Conservation (phyloP, 2,113 vertebrate genomes). For the Albula glossodonta region DNA sequence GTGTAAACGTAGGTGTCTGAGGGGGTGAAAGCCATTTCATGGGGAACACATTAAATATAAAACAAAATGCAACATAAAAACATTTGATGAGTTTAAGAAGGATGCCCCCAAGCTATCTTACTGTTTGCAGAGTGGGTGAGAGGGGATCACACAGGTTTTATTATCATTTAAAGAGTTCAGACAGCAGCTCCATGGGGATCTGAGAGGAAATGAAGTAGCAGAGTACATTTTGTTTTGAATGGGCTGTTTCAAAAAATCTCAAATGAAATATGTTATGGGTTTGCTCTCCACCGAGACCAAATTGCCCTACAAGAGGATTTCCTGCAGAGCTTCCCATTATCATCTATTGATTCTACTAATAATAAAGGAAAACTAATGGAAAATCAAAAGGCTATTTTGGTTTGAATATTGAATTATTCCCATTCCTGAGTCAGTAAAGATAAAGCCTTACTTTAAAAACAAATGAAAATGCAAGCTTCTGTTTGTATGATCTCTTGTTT, state of each 20-base stretch:
- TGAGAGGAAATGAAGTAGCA: not conserved
- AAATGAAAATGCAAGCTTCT: no score
- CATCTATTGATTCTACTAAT: not conserved
- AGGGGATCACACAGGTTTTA: slow-evolving; percentile 1
- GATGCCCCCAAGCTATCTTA: slow-evolving; percentile 4
- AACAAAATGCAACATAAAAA: not conserved
- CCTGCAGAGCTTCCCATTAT: not conserved
- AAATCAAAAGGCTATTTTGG: not conserved
- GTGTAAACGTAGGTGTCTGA: slow-evolving; percentile 75
- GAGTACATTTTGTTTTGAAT: slow-evolving; percentile 11
- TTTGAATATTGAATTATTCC: not conserved
- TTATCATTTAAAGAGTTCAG: slow-evolving; percentile 8
- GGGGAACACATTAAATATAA: not conserved
- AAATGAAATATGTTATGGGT: not conserved
- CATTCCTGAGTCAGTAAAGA: not conserved
- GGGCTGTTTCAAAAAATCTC: slow-evolving; percentile 23
- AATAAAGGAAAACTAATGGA: not conserved
- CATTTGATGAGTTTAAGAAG: not conserved
- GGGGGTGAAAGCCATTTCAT: not conserved
- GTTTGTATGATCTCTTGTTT: not conserved
- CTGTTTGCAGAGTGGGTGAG: slow-evolving; percentile 8
- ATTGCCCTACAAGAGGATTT: slow-evolving; percentile 14
- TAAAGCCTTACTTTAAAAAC: not conserved
- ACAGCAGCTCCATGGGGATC: not conserved
- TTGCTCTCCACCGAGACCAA: not conserved